Evolutionary conservation across 2,113 vertebrate genomes (phyloP), one percentile per base, ranked within the genome.

Genomic region (Hassar affinis): DNA sequence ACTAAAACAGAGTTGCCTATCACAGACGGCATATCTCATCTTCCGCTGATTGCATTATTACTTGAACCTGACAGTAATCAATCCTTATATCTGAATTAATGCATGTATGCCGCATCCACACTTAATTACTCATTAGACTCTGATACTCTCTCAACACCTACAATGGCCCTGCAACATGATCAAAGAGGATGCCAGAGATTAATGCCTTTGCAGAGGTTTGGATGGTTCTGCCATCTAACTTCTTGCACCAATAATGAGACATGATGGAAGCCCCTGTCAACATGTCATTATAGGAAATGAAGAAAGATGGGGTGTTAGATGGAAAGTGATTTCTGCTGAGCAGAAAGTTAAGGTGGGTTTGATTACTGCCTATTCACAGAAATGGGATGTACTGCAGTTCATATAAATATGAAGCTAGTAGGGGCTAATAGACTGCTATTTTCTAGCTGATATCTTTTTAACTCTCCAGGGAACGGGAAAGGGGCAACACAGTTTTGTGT

Each of bases 181-280:
- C 89, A 52, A 77, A 80, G 52, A 85, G 93, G 90, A 86, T 91
- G 88, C 80, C n/a, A 4, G 88, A 93, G 93, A 94, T 93, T 94
- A 93, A 95, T 95, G 92, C 62, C 35, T 92, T 92, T 88, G 89
- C 90, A 82, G 82, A 91, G 87, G 91, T 91, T 87, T 83, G 86
- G 91, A 92, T 91, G 92, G 91, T 93, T 94, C 92, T 86, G 84
- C 90, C 89, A 91, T 88, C 88, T 89, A 91, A 89, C 91, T 92
- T 92, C 91, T 90, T 90, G 91, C 90, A 91, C 93, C 91, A 91
- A 91, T 95, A 93, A 95, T 94, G 93, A 94, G 92, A 93, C 90
- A 93, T 94, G 94, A 95, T 94, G 91, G 94, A 95, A 93, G 89
- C 87, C 89, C 91, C 92, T 93, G 93, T 94, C 93, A 92, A 85